Base-by-base conservation (phyloP, 2,888 invertebrate genomes). In the Automeris io region DNA sequence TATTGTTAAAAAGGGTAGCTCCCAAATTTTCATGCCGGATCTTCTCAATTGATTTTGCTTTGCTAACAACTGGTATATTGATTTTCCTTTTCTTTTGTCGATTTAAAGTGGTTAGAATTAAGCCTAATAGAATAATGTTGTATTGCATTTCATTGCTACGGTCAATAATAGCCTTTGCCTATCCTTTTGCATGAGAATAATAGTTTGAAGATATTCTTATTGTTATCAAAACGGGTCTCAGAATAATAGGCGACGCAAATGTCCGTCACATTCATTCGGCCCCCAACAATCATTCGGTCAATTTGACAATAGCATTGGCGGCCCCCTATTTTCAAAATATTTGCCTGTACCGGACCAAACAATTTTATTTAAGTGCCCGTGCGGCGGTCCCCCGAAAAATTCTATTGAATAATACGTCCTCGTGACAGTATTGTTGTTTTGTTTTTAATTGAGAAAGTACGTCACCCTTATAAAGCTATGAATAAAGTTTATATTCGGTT, bases 311-410 rank as follows among this genome's bases (percentile, higher is more conserved):
- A 47, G 66, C 57, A 44, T 31, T 35, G 42, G 45, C 42, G 64
- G 62, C 57, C 70, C 75, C 79, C 76, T 74, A 64, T 80, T 83
- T 85, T 78, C 65, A 80, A 80, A 83, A 83, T 80, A 81, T 83
- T 83, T 80, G 74, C 62, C 60, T 56, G 62, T 49, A 42, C 56
- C 59, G 67, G 68, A 64, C 78, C 71, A 71, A 72, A 76, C 82
- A 81, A 79, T 80, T 74, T 70, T 53, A 65, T 57, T 47, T 72
- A 72, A 83, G 80, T 81, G 79, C 62, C 31, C 40, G 42, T 50
- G 54, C 43, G 43, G 33, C 41, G 47, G 55, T 51, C 61, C 70
- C 68, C 75, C 70, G 54, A 68, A 79, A 75, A 70, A 65, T 56
- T 74, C 67, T 81, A 83, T 82, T 83, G 82, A 79, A 79, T 81